phyloP scores from a whole-genome alignment of 2,797 vertebrate species.

The Myoxocephalus aenaeus region DNA sequence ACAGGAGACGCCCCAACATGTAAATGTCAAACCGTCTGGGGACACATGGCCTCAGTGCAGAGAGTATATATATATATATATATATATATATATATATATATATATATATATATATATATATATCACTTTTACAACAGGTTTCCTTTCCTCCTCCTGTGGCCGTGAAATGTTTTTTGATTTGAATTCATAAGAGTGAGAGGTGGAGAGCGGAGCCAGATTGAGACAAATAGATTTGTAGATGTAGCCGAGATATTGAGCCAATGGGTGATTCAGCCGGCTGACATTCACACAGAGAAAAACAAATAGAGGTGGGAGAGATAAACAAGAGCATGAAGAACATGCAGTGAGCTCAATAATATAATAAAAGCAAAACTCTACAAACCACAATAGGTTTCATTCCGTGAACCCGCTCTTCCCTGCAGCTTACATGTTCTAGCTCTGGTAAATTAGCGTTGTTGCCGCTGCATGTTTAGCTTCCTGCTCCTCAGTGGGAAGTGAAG shows the following conservation, averaged over 20 bases:
- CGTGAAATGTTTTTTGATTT: conserved; percentile 18
- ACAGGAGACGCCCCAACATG: conserved; percentile 20
- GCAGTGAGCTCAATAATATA: background rate
- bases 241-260: conserved; percentile 3
- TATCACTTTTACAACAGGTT: conserved; percentile 6
- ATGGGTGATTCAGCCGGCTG: conserved; percentile 24
- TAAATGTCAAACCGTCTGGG: conserved; percentile 37
- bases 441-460: conserved; percentile 8
- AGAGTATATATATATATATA: background rate
- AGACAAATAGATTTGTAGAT: conserved; percentile 34
- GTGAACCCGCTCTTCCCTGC: background rate
- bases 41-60: conserved; percentile 12
- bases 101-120: too few relatives aligned
- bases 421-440: background rate
- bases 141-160: conserved; percentile 14
- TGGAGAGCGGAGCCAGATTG: background rate
- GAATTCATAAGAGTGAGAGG: conserved; percentile 22
- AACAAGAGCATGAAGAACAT: background rate
- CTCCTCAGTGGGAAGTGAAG: background rate
- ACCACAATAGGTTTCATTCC: background rate
- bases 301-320: background rate
- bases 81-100: too few relatives aligned
- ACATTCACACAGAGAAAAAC: conserved; percentile 11
- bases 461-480: conserved; percentile 6
- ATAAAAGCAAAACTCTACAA: conserved; percentile 3